A percentile compares a stretch with the other conserved stretches of the same genome.
phyloP scores from a whole-genome alignment of 2,888 invertebrate species.

The Drosophila siamana region DNA sequence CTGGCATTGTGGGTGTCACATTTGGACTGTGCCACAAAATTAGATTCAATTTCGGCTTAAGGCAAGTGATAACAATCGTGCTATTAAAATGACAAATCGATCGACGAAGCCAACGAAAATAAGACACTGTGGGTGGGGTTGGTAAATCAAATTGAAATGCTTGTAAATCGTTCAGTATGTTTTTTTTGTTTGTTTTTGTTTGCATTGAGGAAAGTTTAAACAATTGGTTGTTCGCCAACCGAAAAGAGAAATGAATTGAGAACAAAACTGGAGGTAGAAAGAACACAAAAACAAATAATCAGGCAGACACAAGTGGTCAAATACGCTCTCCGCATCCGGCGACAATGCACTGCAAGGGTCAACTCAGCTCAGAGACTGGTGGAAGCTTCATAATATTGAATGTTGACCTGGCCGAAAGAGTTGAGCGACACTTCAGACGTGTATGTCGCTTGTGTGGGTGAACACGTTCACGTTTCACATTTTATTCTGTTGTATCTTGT shows the following conservation, averaged over 20 bases:
- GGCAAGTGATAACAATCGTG: conserved; percentile 49
- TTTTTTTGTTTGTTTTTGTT: conserved; percentile 24
- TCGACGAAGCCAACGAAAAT: conserved; percentile 8
- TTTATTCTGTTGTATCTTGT: neutral
- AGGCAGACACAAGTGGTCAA: conserved; percentile 27
- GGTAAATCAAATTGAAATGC: conserved; percentile 33
- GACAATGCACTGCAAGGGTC: conserved; percentile 69
- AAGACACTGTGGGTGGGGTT: conserved; percentile 15
- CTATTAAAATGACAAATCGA: conserved; percentile 63
- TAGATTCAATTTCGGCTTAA: conserved; percentile 55
- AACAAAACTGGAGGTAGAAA: conserved; percentile 4
- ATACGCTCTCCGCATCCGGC: conserved; percentile 57
- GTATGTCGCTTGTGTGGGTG: conserved; percentile 23
- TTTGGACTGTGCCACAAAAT: conserved; percentile 70
- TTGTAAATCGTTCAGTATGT: conserved; percentile 53
- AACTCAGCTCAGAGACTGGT: conserved; percentile 25
- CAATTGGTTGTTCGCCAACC: conserved; percentile 48
- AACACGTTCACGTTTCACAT: conserved; percentile 6
- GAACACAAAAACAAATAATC: conserved; percentile 56
- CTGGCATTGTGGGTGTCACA: conserved; percentile 53
- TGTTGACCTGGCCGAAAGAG: conserved; percentile 44
- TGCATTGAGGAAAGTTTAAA: conserved; percentile 54
- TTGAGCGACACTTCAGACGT: conserved; percentile 33
- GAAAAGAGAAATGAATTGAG: conserved; percentile 6
- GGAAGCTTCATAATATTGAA: conserved; percentile 33